Base-by-base conservation (phyloP, 2,888 invertebrate genomes). In the Abrostola triplasia region DNA sequence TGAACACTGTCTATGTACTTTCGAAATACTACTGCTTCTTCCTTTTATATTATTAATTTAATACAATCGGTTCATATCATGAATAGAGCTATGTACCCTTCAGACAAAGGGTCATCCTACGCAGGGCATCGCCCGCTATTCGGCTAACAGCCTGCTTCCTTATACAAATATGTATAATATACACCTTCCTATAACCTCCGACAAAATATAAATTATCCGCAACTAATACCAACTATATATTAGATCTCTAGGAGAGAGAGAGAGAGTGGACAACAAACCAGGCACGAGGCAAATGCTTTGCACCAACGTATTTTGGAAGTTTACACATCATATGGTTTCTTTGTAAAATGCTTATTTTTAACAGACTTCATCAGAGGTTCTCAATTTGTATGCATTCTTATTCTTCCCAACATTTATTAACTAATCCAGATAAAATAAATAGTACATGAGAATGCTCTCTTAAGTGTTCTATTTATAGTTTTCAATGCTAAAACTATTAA, bases 21-120 rank as follows among this genome's bases (percentile, higher is more conserved):
- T 54, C 41, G 47, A 55, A 54, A 7, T 36, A 47, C 9, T 0
- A 11, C 11, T 48, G 13, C 37, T 50, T 13, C 41, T 50, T 61
- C 42, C 48, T 35, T 35, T 50, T 36, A 53, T 36, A 55, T 5
- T 42, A 60, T 59, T 36, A 57, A 51, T 58, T 49, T 70, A 7
- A 66, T 67, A 50, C 58, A 61, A 66, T 55, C 53, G 63, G 47
- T 48, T 51, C 41, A 36, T 35, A 13, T 70, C 37, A 36, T 67
- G 59, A 59, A 63, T 64, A 76, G 66, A 64, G 60, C 73, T 73
- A 79, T 74, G 35, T 80, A 67, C 73, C 73, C 69, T 75, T 82
- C 83, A 86, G 85, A 88, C 88, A 84, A 88, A 90, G 90, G 89
- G 87, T 86, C 90, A 76, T 70, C 91, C 91, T 90, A 90, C 90